phyloP scores from a whole-genome alignment of 1,140 invertebrate genomes.

The Araneus ventricosus region DNA sequence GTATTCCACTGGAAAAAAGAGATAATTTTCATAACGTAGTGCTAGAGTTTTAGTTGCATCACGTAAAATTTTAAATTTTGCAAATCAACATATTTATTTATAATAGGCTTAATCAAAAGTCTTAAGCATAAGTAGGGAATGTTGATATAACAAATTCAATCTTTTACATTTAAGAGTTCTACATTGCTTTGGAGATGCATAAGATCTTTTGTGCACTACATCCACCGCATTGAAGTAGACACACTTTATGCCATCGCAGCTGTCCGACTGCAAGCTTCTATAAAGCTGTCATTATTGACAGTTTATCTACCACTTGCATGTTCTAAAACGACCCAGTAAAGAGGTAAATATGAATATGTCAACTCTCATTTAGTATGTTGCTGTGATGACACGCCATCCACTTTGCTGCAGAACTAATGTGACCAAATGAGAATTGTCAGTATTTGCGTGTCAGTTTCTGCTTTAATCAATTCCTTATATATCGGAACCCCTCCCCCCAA shows the following conservation, averaged over 20 bases:
- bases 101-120: no score
- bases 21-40: no score
- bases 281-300: slow-evolving; percentile 12
- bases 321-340: not conserved
- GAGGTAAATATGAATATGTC: slow-evolving; percentile 17
- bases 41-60: no score
- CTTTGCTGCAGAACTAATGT: not conserved
- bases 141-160: no score
- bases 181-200: no score
- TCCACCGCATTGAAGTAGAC: not conserved
- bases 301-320: not conserved
- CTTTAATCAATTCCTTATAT: not conserved
- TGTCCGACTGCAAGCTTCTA: not conserved
- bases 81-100: no score
- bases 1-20: no score
- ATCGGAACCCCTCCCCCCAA: not conserved
- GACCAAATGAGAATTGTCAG: not conserved
- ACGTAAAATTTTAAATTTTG: no score
- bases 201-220: no score
- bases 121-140: no score
- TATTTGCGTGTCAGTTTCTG: not conserved
- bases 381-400: not conserved
- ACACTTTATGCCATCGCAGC: not conserved
- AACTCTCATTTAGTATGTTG: not conserved
- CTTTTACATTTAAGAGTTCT: no score